Conservation (phyloP, 2,113 vertebrate genomes). For the Rhinolophus ferrumequinum region DNA sequence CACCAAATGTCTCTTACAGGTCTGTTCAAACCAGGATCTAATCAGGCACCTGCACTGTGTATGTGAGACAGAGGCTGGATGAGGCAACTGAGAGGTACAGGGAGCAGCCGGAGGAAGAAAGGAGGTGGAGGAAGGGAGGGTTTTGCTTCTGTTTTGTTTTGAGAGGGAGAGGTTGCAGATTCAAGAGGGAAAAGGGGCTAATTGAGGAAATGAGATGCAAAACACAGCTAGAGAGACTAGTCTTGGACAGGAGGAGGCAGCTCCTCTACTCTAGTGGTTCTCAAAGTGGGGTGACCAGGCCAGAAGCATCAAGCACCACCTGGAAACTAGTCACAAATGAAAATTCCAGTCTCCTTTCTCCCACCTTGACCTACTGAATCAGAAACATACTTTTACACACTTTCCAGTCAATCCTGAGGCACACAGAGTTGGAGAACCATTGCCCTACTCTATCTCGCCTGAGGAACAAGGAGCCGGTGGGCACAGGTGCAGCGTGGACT, state of each 20-base stretch:
- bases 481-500: background rate
- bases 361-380: background rate
- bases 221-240: background rate
- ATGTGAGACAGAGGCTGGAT: background rate
- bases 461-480: background rate
- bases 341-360: background rate
- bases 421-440: background rate
- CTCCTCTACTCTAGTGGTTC: background rate
- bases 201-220: background rate
- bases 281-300: background rate
- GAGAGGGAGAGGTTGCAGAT: background rate
- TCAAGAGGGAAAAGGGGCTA: background rate
- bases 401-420: background rate
- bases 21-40: background rate
- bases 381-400: background rate
- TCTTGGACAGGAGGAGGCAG: background rate
- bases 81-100: background rate
- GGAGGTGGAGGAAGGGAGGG: background rate
- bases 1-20: background rate
- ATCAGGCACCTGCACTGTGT: background rate
- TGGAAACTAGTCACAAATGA: background rate
- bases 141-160: background rate
- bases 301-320: background rate
- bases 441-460: background rate
- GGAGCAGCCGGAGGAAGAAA: background rate